Base-by-base conservation (phyloP, 2,888 invertebrate genomes). In the Netelia fuscicornis region DNA sequence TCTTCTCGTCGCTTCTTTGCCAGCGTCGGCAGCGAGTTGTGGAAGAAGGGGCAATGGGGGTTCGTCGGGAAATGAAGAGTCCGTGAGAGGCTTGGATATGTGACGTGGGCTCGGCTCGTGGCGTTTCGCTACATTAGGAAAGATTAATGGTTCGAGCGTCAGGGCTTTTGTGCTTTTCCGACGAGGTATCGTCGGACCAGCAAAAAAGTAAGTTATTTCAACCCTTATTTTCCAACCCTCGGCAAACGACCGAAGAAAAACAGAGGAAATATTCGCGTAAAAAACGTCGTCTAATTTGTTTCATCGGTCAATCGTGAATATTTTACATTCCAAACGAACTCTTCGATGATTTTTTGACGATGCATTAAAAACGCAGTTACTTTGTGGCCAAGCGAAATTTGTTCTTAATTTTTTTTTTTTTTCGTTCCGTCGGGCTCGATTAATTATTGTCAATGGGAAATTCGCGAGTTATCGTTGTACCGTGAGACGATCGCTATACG, bases 141-240 rank as follows among this genome's bases (percentile, higher is more conserved):
- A 76, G 84, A 84, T 84, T 84, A 84, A 84, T 84, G 84, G 81
- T 77, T 30, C 11, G 62, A 68, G 67, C 62, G 77, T 76, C 77
- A 67, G 58, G 62, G 65, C 20, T 20, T 10, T 70, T 74, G 17
- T 74, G 64, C 71, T 54, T 23, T 42, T 72, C 65, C 54, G 54
- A 17, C 30, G 30, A 30, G 2, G 5, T 30, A 54, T 54, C 54
- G n/a, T 54, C 13, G 37, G 60, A 17, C 17, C 48, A 25, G 65
- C 30, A 70, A 30, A 71, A 80, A 84, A 84, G 65, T 10, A 54
- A 68, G 68, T 62, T 68, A 60, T 80, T 84, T 72, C 72, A n/a
- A 60, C 30, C 52, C 52, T 44, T 64, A n/a, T 13, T 44, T 37
- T 17, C 17, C 58, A 54, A 60, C 64, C 44, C 37, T 10, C 52